Conservation (phyloP, 2,888 invertebrate species). For the Drosophila melanocephala region DNA sequence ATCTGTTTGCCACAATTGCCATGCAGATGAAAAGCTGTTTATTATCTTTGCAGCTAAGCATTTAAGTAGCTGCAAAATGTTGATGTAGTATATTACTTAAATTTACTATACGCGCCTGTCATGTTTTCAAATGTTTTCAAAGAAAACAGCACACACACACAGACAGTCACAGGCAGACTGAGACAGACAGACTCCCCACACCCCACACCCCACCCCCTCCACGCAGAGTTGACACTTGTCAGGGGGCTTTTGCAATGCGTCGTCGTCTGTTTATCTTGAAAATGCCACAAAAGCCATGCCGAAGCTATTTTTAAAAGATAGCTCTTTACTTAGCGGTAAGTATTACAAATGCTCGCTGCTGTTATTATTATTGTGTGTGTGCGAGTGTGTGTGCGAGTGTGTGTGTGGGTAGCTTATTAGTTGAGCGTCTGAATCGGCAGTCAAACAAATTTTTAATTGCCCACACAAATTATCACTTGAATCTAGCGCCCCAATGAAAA, state of each 20-base stretch:
- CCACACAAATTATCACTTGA: constrained; percentile 53
- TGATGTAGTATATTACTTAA: constrained; percentile 50
- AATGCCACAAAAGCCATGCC: constrained; percentile 32
- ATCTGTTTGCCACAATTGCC: constrained; percentile 54
- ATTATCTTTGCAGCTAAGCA: constrained; percentile 57
- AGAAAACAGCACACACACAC: constrained; percentile 16
- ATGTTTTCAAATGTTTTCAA: constrained; percentile 36
- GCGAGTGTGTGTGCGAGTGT: not conserved
- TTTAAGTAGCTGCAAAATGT: constrained; percentile 47
- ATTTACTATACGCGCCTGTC: constrained; percentile 45
- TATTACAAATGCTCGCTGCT: constrained; percentile 26
- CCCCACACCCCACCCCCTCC: not conserved
- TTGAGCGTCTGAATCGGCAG: constrained; percentile 28
- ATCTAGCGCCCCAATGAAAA: constrained; percentile 15
- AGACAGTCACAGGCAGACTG: constrained; percentile 7
- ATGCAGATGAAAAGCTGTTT: constrained; percentile 62
- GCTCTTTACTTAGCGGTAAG: constrained; percentile 24
- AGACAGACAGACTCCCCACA: constrained; percentile 7
- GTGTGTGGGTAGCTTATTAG: constrained; percentile 17
- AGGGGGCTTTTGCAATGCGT: constrained; percentile 55
- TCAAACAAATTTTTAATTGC: constrained; percentile 68
- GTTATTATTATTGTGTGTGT: not conserved
- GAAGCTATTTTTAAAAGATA: constrained; percentile 41
- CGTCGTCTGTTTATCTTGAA: constrained; percentile 56
- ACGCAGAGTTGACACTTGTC: constrained; percentile 51